phyloP scores from a whole-genome alignment of 1,140 invertebrate species.

The Drosophila mojavensis region DNA sequence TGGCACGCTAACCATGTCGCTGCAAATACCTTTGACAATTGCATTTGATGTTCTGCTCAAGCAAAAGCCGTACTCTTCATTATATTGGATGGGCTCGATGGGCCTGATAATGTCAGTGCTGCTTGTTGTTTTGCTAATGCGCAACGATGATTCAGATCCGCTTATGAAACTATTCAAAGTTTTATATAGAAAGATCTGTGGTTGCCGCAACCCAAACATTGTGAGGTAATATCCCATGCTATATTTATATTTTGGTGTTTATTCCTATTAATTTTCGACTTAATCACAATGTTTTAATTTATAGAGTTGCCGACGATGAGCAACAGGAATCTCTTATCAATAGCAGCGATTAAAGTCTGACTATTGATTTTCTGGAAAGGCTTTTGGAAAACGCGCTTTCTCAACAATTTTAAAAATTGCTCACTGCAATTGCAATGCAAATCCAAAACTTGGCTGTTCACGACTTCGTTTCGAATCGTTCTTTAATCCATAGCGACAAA shows the following conservation, averaged over 20 bases:
- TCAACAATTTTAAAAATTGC: conserved; percentile 49
- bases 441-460: conserved; percentile 79
- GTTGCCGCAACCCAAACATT: conserved; percentile 85
- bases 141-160: conserved; percentile 95
- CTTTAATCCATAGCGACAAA: conserved; percentile 68
- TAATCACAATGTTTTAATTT: conserved; percentile 55
- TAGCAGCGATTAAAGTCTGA: conserved; percentile 73
- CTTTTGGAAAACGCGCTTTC: conserved; percentile 68
- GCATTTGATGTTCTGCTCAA: conserved; percentile 92
- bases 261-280: background rate
- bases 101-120: conserved; percentile 92
- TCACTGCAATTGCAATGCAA: conserved; percentile 77
- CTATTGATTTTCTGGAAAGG: conserved; percentile 18
- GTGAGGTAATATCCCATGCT: conserved; percentile 82
- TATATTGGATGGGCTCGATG: conserved; percentile 92
- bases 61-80: conserved; percentile 88
- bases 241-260: background rate
- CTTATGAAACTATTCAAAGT: conserved; percentile 88
- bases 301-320: conserved; percentile 89
- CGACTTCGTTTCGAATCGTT: conserved; percentile 82
- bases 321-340: conserved; percentile 90
- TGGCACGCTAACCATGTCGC: conserved; percentile 91
- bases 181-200: conserved; percentile 86
- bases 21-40: conserved; percentile 94
- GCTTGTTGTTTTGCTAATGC: conserved; percentile 89